Base-by-base conservation (phyloP, 2,888 invertebrate genomes). In the Eristalis pertinax region DNA sequence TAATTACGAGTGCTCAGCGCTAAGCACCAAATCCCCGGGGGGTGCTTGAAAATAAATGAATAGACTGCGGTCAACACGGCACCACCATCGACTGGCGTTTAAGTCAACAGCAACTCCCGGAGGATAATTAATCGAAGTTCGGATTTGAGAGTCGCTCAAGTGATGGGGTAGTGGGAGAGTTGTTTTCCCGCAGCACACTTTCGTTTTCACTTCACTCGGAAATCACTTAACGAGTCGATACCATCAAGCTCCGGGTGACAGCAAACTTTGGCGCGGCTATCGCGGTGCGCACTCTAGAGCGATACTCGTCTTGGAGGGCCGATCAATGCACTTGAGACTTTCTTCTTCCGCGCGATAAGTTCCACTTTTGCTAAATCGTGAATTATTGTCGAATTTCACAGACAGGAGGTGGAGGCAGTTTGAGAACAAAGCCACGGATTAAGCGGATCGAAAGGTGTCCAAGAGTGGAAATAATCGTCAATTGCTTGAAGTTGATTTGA, bases 51-150 rank as follows among this genome's bases (percentile, higher is more conserved):
- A 60, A 26, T 24, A 29, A 60, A 60, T 60, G 60, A 60, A 29
- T 26, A 26, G 26, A 11, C 26, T 11, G 7, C 58, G 5, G 24
- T 24, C 19, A 58, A 24, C 60, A 60, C 22, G 10, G 58, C 11
- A 38, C 56, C 56, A n/a, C 58, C 22, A 24, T 2, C 58, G 22
- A 24, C n/a, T 43, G 43, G 58, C 13, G 58, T 58, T 58, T 58
- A 58, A 58, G n/a, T 56, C 56, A 56, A 58, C 58, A 58, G 1
- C 22, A 24, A 56, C 56, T 58, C 58, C 22, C 24, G 22, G 24
- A 29, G 26, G 60, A 60, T 60, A 60, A 60, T 60, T 60, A 60
- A 60, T 60, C 60, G 26, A 60, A 60, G 26, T 19, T 50, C 19
- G 50, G 26, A 26, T 19, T 19, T 19, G 22, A 56, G 22, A 56